Conservation (phyloP, 2,113 vertebrate genomes). For the Stictonetta naevosa region DNA sequence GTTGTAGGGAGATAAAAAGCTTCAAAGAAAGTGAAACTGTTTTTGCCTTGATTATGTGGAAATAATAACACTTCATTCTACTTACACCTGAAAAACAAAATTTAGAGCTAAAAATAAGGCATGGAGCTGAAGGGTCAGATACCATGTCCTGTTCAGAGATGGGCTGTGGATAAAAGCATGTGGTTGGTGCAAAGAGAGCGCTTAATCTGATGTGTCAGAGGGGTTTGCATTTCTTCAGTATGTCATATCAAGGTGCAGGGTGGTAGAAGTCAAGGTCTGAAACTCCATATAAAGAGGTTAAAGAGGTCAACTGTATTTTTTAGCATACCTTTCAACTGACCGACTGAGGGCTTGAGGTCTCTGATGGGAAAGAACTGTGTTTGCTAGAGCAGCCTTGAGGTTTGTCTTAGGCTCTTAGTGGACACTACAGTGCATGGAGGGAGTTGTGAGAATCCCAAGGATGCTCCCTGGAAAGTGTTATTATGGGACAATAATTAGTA, state of each 20-base stretch:
- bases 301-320: neutral
- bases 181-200: neutral
- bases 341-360: neutral
- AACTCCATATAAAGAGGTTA: neutral
- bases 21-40: slow-evolving; percentile 67
- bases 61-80: neutral
- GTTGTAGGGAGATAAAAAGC: slow-evolving; percentile 57
- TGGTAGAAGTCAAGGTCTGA: neutral
- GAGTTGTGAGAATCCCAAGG: neutral
- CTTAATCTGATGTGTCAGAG: fast-evolving
- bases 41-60: slow-evolving; percentile 44
- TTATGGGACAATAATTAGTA: neutral
- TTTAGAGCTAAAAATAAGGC: neutral
- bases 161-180: neutral
- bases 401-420: neutral
- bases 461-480: neutral
- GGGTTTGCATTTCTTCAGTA: neutral
- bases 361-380: neutral
- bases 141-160: neutral
- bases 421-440: fast-evolving
- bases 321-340: neutral
- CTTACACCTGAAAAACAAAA: neutral
- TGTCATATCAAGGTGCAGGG: fast-evolving
- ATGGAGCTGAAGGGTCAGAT: neutral
- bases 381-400: neutral